These are phyloP conservation scores for Lophius americanus DNA, from an alignment of 2,797 vertebrate genomes.

Conservation along the genomic window DNA sequence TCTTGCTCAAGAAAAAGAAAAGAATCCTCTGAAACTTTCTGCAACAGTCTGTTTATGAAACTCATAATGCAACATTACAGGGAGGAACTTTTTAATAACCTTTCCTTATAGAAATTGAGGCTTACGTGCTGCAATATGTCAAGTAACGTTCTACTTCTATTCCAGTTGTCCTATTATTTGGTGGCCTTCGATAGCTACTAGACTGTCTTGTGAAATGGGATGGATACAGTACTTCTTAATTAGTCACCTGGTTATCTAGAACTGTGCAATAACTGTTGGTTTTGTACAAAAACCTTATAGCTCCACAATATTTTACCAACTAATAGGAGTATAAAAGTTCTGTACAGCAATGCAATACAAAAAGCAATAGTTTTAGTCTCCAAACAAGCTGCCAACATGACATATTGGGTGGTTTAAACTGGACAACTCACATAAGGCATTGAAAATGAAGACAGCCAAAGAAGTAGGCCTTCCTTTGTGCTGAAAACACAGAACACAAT, in stretches of 20 bases:
- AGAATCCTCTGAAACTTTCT: constrained; percentile 19
- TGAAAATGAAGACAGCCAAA: neutral
- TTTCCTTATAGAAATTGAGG: constrained; percentile 10
- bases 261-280: neutral
- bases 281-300: neutral
- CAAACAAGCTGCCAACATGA: too few species aligned
- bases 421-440: too few species aligned
- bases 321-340: too few species aligned
- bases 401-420: too few species aligned
- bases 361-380: too few species aligned
- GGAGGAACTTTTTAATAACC: constrained; percentile 43
- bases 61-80: constrained; percentile 47
- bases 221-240: too few species aligned
- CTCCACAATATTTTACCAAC: too few species aligned
- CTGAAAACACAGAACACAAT: neutral
- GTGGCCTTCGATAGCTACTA: neutral
- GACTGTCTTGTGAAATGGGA: neutral
- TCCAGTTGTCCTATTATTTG: constrained; percentile 15
- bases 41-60: constrained; percentile 28
- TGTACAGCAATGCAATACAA: too few species aligned
- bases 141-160: constrained; percentile 10
- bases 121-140: constrained; percentile 28
- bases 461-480: neutral
- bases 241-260: too few species aligned
- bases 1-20: constrained; percentile 16